Percentiles rank a stretch among this genome's conserved stretches.
Conservation (phyloP, 2,113 vertebrate genomes). For the Myxocyprinus asiaticus region DNA sequence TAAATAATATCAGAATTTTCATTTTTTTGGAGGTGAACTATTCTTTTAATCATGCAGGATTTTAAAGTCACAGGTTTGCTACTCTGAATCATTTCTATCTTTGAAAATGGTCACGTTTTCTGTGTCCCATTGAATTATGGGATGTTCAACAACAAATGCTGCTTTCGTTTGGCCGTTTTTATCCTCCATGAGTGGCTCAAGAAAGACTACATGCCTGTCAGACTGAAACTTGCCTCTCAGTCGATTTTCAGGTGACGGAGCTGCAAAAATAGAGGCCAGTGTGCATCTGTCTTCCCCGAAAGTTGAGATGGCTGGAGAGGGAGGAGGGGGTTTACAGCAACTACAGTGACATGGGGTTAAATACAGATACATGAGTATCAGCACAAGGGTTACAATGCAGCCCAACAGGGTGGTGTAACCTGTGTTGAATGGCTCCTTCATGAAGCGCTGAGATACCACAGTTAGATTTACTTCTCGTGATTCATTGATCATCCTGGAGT, state of each 20-base stretch:
- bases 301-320: conserved; percentile 53
- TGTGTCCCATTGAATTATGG: conserved; percentile 66
- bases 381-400: conserved; percentile 82
- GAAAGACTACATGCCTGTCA: conserved; percentile 84
- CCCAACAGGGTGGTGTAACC: conserved; percentile 92
- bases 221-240: conserved; percentile 70
- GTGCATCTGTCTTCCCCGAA: conserved; percentile 54
- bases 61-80: neutral
- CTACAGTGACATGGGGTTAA: conserved; percentile 88
- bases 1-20: too few species aligned
- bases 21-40: too few species aligned
- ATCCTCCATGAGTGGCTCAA: conserved; percentile 81
- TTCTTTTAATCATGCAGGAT: neutral
- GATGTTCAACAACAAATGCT: conserved; percentile 59
- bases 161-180: conserved; percentile 75
- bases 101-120: conserved; percentile 75
- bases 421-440: conserved; percentile 82
- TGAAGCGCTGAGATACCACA: conserved; percentile 67
- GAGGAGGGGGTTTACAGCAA: conserved; percentile 73
- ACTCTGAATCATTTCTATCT: conserved; percentile 5
- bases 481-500: conserved; percentile 78
- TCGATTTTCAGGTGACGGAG: conserved; percentile 45
- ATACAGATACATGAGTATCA: conserved; percentile 89
- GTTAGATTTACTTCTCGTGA: conserved; percentile 87
- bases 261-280: conserved; percentile 57